phyloP scores from a whole-genome alignment of 2,888 invertebrate species.

The Villa cingulata region DNA sequence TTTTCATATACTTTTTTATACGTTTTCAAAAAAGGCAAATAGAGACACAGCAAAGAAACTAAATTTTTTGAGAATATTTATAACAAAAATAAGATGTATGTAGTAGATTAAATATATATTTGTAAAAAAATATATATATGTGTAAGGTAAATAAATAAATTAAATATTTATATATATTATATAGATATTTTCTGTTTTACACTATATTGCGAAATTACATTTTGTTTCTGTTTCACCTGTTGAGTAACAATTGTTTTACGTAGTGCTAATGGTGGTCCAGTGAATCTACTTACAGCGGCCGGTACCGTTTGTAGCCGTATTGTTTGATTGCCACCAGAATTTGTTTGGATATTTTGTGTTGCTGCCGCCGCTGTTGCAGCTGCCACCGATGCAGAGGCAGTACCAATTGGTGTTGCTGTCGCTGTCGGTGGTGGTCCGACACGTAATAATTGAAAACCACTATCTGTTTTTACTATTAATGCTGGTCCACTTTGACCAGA shows the following conservation, averaged over 20 bases:
- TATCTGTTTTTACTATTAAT: conserved; percentile 90
- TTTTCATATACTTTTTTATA: too few species aligned
- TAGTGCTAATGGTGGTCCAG: conserved; percentile 46
- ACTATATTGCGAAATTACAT: conserved; percentile 27
- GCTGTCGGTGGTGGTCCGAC: conserved; percentile 67
- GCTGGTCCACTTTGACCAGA: conserved; percentile 76
- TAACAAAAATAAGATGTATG: too few species aligned
- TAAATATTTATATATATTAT: too few species aligned
- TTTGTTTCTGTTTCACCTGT: conserved; percentile 35
- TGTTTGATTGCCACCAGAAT: conserved; percentile 51
- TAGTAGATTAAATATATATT: too few species aligned
- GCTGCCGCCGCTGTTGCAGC: conserved; percentile 35
- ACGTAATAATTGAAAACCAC: conserved; percentile 85
- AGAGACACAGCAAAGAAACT: too few species aligned
- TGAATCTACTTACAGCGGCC: conserved; percentile 72
- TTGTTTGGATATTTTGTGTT: conserved; percentile 37
- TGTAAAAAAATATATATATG: too few species aligned
- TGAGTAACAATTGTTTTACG: conserved; percentile 43
- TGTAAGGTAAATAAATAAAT: neutral
- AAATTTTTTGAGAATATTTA: too few species aligned
- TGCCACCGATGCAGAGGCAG: conserved; percentile 24
- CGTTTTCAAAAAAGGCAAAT: too few species aligned
- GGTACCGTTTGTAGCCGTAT: conserved; percentile 79
- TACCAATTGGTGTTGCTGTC: conserved; percentile 30
- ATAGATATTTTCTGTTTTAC: too few species aligned